Conservation (phyloP, 1,140 invertebrate genomes). For the Steinernema feltiae region DNA sequence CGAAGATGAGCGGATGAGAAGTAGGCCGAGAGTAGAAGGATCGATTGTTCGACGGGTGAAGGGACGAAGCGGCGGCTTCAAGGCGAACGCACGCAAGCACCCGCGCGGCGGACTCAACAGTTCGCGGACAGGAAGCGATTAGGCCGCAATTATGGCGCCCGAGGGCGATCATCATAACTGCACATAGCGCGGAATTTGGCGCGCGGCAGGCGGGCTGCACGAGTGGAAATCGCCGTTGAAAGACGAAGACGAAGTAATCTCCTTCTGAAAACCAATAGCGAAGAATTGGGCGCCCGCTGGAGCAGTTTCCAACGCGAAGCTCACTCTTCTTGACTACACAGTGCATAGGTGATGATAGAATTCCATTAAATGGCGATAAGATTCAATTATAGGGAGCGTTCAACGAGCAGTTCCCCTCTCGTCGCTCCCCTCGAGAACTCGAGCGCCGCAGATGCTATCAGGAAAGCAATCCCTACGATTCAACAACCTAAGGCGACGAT, state of each 20-base stretch:
- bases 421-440: background rate
- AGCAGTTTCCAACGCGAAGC: background rate
- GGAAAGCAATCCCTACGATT: background rate
- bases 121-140: slow-evolving; percentile 7
- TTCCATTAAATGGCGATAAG: background rate
- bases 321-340: background rate
- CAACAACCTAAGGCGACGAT: background rate
- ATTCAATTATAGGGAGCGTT: background rate
- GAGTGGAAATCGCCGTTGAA: too few relatives aligned
- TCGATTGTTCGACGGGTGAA: background rate
- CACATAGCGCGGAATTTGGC: background rate
- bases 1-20: background rate
- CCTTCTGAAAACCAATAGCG: background rate
- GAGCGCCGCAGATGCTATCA: background rate
- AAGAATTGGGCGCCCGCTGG: background rate
- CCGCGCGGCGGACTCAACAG: background rate
- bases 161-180: background rate
- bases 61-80: background rate
- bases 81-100: background rate
- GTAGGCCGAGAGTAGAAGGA: background rate
- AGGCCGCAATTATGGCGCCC: slow-evolving; percentile 8
- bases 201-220: too few relatives aligned
- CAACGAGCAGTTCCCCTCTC: background rate
- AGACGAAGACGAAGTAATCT: background rate
- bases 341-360: background rate